phyloP scores from a whole-genome alignment of 2,113 vertebrate genomes.

The Ptilorrhoa leucosticta region DNA sequence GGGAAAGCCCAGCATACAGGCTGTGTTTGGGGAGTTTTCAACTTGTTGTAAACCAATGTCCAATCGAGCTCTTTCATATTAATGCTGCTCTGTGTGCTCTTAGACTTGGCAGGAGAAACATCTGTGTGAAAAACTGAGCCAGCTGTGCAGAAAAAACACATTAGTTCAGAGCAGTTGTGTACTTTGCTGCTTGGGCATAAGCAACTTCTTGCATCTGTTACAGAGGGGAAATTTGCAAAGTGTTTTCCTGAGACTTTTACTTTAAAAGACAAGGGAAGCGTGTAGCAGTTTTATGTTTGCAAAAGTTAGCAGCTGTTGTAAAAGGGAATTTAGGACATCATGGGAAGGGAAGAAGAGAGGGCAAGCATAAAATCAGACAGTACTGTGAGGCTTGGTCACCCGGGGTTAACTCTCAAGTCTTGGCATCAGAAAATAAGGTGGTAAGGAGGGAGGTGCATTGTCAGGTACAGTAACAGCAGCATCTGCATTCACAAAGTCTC shows the following conservation, averaged over 20 bases:
- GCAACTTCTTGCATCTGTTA: neutral
- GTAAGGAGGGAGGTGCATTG: neutral
- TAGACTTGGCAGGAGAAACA: neutral
- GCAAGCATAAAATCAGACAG: neutral
- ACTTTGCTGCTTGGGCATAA: neutral
- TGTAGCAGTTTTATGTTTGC: neutral
- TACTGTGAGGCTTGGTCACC: neutral
- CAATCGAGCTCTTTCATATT: neutral
- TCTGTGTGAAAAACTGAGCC: constrained; percentile 30
- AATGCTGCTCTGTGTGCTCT: neutral
- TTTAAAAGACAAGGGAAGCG: neutral
- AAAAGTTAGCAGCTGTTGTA: neutral
- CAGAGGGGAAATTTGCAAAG: neutral
- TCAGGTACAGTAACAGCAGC: neutral
- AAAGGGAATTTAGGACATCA: neutral
- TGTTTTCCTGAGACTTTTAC: neutral
- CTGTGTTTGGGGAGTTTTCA: neutral
- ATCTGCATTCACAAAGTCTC: neutral
- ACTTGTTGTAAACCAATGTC: neutral
- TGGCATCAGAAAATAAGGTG: neutral
- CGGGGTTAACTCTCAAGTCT: neutral
- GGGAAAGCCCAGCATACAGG: neutral
- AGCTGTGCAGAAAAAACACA: constrained; percentile 19
- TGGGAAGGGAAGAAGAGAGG: neutral
- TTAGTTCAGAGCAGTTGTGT: neutral